Evolutionary conservation across 2,797 vertebrate genomes (phyloP).

Genomic region (Gorsachius magnificus): DNA sequence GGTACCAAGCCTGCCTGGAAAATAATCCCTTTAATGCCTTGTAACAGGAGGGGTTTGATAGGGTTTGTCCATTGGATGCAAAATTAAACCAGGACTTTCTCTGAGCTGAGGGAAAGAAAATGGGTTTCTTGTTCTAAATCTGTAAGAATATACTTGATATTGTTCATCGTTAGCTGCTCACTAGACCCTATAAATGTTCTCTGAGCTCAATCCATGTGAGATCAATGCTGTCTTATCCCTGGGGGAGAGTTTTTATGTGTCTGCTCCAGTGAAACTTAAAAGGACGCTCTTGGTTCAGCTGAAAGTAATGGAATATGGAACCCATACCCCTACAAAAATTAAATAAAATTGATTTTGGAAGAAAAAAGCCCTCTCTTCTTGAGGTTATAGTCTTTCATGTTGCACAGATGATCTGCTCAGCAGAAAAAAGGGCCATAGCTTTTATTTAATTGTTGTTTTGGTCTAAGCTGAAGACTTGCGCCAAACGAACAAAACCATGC

Average conservation of each 20-base stretch:
- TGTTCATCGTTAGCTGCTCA: background rate
- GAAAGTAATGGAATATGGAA: conserved; percentile 11
- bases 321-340: background rate
- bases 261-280: conserved; percentile 15
- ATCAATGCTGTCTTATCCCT: conserved; percentile 27
- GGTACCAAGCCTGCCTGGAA: background rate
- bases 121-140: conserved; percentile 6
- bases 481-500: background rate
- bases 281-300: background rate
- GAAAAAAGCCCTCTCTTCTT: background rate
- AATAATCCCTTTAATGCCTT: conserved; percentile 6
- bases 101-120: background rate
- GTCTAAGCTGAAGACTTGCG: background rate
- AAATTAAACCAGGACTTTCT: conserved; percentile 28
- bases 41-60: background rate
- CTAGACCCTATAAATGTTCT: conserved; percentile 2
- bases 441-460: conserved; percentile 10
- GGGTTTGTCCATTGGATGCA: background rate
- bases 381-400: background rate
- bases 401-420: background rate
- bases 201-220: background rate
- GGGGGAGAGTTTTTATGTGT: conserved; percentile 5
- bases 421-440: background rate
- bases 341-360: conserved; percentile 26
- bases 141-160: background rate